Evolutionary conservation across 2,113 vertebrate genomes (phyloP).

Genomic region (Mus musculus): DNA sequence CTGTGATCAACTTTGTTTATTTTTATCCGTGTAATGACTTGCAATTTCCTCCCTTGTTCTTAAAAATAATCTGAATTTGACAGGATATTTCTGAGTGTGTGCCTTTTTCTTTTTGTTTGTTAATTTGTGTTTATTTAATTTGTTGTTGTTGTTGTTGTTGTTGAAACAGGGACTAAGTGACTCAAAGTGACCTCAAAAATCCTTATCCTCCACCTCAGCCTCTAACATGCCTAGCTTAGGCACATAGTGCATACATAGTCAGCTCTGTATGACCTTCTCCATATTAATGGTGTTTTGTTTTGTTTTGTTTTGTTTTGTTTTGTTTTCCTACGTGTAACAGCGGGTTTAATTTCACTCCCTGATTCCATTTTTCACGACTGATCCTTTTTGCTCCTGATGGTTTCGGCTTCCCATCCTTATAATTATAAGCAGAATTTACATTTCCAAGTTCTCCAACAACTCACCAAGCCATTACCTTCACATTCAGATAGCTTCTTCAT

Average conservation of each 20-base stretch:
- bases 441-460: constrained; percentile 39
- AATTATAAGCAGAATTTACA: background rate
- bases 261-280: background rate
- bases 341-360: background rate
- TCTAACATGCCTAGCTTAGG: background rate
- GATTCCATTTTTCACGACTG: constrained; percentile 2
- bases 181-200: background rate
- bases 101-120: background rate
- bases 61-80: background rate
- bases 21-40: background rate
- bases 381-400: constrained; percentile 13
- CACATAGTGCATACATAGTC: no score
- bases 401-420: constrained; percentile 3
- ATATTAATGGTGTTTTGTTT: no score
- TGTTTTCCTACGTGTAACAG: background rate
- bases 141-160: background rate
- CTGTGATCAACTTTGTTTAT: background rate
- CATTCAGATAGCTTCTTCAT: background rate
- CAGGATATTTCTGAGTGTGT: background rate
- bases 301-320: no score
- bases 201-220: background rate
- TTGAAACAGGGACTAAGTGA: background rate
- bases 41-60: background rate
- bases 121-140: background rate
- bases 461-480: constrained; percentile 39